A percentile compares a stretch with the other conserved stretches of the same genome.
These are phyloP conservation scores for Coenonympha glycerion DNA, from an alignment of 2,888 invertebrate genomes.

Conservation along the genomic window DNA sequence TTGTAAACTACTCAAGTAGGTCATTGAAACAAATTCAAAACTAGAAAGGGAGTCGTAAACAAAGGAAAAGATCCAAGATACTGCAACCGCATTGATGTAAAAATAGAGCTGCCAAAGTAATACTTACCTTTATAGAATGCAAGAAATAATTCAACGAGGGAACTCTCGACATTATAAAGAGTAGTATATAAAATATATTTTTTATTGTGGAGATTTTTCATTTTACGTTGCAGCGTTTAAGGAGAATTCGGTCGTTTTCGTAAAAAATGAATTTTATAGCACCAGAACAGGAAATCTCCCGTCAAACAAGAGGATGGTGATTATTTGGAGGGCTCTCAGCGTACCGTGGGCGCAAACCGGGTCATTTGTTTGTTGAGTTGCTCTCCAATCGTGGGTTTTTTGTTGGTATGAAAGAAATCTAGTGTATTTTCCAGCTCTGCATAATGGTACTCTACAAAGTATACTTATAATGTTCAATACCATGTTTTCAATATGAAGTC, in stretches of 20 bases:
- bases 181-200: not conserved
- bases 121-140: not conserved
- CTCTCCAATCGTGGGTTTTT: conserved; percentile 13
- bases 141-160: not conserved
- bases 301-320: conserved; percentile 10
- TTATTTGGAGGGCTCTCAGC: conserved; percentile 8
- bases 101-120: not conserved
- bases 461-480: not conserved
- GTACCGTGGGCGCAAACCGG: conserved; percentile 7
- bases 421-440: not conserved
- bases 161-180: not conserved
- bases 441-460: not conserved
- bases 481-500: too few relatives aligned
- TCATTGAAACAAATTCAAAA: not conserved
- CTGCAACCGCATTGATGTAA: not conserved
- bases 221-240: conserved; percentile 4
- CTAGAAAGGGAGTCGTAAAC: not conserved
- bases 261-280: conserved; percentile 10
- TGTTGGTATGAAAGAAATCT: conserved; percentile 6
- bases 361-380: conserved; percentile 16
- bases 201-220: not conserved
- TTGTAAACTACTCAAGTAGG: not conserved
- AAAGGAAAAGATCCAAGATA: not conserved
- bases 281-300: conserved; percentile 14
- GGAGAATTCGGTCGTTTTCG: conserved; percentile 3